Percentiles rank a stretch among this genome's conserved stretches.
These are phyloP conservation scores for Ceratosolen solmsi DNA, from an alignment of 1,140 invertebrate species.

Conservation along the genomic window DNA sequence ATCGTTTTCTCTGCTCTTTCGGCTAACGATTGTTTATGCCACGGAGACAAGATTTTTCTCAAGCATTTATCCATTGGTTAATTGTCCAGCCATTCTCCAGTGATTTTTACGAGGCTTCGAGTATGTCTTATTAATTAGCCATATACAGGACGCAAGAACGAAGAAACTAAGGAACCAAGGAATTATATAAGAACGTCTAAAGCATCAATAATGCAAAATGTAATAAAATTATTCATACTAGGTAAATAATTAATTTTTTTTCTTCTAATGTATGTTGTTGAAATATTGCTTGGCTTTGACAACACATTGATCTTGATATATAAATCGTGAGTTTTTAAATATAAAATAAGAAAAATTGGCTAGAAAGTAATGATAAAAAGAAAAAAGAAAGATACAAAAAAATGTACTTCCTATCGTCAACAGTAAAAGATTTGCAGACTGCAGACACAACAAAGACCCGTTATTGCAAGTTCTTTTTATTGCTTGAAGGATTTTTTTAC, in stretches of 20 bases:
- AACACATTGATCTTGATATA: no score
- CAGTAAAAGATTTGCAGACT: constrained; percentile 8
- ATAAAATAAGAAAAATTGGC: background rate
- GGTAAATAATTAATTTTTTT: no score
- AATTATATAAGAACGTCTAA: no score
- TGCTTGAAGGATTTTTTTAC: constrained; percentile 17
- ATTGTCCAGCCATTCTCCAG: background rate
- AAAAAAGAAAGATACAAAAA: background rate
- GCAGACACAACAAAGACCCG: constrained; percentile 42
- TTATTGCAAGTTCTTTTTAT: constrained; percentile 37
- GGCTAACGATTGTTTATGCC: background rate
- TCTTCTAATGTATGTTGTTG: no score
- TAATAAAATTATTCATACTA: no score
- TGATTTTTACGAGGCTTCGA: no score
- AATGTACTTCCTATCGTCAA: background rate
- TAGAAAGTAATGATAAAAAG: background rate
- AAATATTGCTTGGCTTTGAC: no score
- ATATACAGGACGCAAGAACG: no score
- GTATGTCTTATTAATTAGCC: no score
- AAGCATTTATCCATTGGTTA: background rate
- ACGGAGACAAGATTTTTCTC: background rate
- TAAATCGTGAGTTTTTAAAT: no score
- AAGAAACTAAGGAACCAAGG: no score
- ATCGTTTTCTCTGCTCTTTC: constrained; percentile 15
- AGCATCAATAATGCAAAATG: no score